Conservation (phyloP, 1,140 invertebrate species). For the Drosophila miranda region DNA sequence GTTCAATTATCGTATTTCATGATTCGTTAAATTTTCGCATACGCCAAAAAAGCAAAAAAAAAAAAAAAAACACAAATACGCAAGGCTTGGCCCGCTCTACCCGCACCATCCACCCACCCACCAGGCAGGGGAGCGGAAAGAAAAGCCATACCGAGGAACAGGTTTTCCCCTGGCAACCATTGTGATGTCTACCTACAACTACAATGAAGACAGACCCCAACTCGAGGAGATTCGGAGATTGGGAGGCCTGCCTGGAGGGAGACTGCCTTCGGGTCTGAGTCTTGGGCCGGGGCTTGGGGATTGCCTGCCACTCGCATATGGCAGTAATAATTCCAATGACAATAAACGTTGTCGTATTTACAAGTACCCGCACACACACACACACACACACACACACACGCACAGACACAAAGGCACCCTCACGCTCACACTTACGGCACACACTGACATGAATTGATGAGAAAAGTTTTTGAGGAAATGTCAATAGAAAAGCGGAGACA, state of each 20-base stretch:
- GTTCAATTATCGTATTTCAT: slow-evolving; percentile 81
- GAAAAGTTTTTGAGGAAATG: slow-evolving; percentile 80
- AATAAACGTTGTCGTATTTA: slow-evolving; percentile 81
- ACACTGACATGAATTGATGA: slow-evolving; percentile 74
- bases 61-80: slow-evolving; percentile 50
- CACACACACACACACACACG: slow-evolving; percentile 11
- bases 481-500: slow-evolving; percentile 76
- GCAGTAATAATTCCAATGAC: slow-evolving; percentile 78
- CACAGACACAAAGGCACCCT: slow-evolving; percentile 1
- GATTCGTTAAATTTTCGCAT: slow-evolving; percentile 81
- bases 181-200: slow-evolving; percentile 73
- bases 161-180: slow-evolving; percentile 76
- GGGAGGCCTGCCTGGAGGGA: slow-evolving; percentile 5
- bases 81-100: slow-evolving; percentile 44
- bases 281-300: slow-evolving; percentile 5
- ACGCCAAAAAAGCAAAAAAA: slow-evolving; percentile 57
- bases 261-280: background rate
- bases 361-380: slow-evolving; percentile 60
- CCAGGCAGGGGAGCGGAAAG: slow-evolving; percentile 33
- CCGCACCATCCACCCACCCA: background rate
- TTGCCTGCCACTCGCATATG: slow-evolving; percentile 61
- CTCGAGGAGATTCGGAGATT: slow-evolving; percentile 31
- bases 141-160: slow-evolving; percentile 65
- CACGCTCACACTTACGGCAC: slow-evolving; percentile 29
- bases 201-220: slow-evolving; percentile 23